Conservation (phyloP, 2,797 vertebrate species). For the Numenius phaeopus region DNA sequence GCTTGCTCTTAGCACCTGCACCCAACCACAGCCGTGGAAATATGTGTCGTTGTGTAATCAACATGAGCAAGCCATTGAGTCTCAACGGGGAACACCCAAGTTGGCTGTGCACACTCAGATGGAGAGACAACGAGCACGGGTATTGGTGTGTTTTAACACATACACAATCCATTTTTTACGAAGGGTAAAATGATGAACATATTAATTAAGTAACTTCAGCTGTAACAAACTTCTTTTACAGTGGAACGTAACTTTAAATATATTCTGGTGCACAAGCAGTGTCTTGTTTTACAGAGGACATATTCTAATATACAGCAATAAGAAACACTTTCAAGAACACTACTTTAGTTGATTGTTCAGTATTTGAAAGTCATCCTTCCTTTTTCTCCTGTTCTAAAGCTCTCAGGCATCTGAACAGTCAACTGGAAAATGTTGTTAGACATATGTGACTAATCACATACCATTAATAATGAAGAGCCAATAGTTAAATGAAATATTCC, state of each 20-base stretch:
- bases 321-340: not conserved
- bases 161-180: not conserved
- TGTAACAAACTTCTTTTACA: not conserved
- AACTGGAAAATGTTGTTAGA: not conserved
- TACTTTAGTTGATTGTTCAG: not conserved
- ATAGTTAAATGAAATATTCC: not conserved
- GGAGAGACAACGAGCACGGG: not conserved
- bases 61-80: slow-evolving; percentile 53
- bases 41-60: slow-evolving; percentile 63
- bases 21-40: slow-evolving; percentile 40
- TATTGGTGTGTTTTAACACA: not conserved
- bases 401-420: not conserved
- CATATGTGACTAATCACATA: slow-evolving; percentile 7
- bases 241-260: not conserved
- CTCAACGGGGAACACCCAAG: slow-evolving; percentile 67
- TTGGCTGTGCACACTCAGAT: not conserved
- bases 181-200: not conserved
- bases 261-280: not conserved
- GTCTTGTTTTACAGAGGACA: not conserved
- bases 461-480: not conserved
- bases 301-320: not conserved
- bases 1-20: slow-evolving; percentile 53
- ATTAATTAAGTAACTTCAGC: not conserved
- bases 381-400: not conserved
- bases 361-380: not conserved